Percentiles rank a stretch among this genome's conserved stretches.
phyloP scores from a whole-genome alignment of 2,113 vertebrate species.

The Cervus canadensis region DNA sequence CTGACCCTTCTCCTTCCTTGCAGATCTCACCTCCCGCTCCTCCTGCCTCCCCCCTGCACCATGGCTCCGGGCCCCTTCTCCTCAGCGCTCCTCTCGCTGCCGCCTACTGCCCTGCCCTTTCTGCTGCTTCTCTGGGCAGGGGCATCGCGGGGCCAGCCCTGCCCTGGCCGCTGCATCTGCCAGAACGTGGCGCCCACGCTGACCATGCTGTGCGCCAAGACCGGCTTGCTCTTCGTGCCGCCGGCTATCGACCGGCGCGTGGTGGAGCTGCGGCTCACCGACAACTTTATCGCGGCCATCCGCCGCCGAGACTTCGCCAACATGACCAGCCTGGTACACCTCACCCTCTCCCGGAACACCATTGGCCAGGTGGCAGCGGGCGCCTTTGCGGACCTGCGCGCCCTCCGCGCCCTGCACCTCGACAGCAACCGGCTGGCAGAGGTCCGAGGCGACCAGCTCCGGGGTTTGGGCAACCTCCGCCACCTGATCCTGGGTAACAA shows the following conservation, averaged over 20 bases:
- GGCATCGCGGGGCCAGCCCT: slow-evolving; percentile 83
- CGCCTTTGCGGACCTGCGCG: slow-evolving; percentile 88
- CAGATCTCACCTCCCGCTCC: slow-evolving; percentile 22
- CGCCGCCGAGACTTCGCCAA: slow-evolving; percentile 93
- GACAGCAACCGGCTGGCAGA: slow-evolving; percentile 91
- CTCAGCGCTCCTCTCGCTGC: slow-evolving; percentile 35
- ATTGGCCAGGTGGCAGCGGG: slow-evolving; percentile 91
- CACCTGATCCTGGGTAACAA: slow-evolving; percentile 96
- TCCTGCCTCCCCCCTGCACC: not conserved
- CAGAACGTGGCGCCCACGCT: slow-evolving; percentile 93
- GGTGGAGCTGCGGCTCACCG: slow-evolving; percentile 93
- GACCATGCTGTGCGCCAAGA: slow-evolving; percentile 95
- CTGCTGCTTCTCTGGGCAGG: slow-evolving; percentile 87
- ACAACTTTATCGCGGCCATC: slow-evolving; percentile 95
- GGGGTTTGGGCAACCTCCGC: slow-evolving; percentile 89
- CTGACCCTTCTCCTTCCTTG: not conserved
- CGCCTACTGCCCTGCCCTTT: slow-evolving; percentile 84
- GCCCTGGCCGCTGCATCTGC: slow-evolving; percentile 93
- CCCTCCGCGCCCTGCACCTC: slow-evolving; percentile 92
- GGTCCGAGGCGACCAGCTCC: slow-evolving; percentile 89
- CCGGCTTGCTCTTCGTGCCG: slow-evolving; percentile 92
- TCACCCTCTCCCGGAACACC: slow-evolving; percentile 94
- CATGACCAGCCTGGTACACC: slow-evolving; percentile 96
- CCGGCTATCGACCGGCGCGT: slow-evolving; percentile 92
- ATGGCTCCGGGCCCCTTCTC: slow-evolving; percentile 68